Conservation (phyloP, 2,888 invertebrate genomes). For the Dasysyrphus albostriatus region DNA sequence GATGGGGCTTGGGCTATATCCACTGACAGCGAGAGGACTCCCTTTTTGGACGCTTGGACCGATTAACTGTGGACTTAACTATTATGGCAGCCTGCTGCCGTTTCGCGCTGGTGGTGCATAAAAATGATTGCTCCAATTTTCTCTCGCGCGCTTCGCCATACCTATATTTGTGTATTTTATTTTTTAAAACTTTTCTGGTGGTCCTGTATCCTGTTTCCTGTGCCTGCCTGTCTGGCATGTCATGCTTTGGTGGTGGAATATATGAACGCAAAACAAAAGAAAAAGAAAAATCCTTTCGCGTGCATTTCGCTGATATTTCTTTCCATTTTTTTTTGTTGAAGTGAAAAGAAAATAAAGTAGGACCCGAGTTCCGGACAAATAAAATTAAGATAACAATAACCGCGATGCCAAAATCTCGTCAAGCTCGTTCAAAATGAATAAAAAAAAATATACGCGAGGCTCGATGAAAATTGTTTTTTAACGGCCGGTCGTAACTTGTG, state of each 20-base stretch:
- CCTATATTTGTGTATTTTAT: not conserved
- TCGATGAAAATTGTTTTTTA: slow-evolving; percentile 75
- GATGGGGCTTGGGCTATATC: slow-evolving; percentile 41
- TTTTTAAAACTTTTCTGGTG: slow-evolving; percentile 9
- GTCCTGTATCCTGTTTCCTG: slow-evolving; percentile 62
- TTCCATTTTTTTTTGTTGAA: not conserved
- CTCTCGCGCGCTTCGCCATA: slow-evolving; percentile 31
- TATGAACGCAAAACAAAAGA: slow-evolving; percentile 47
- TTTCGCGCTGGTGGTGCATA: slow-evolving; percentile 75
- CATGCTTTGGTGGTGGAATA: slow-evolving; percentile 69
- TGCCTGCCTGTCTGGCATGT: slow-evolving; percentile 52
- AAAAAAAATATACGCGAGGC: slow-evolving; percentile 18
- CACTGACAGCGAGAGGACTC: slow-evolving; percentile 59
- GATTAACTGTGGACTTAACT: slow-evolving; percentile 76
- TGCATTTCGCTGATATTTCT: slow-evolving; percentile 58
- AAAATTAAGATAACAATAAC: slow-evolving; percentile 71
- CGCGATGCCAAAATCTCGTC: slow-evolving; percentile 74
- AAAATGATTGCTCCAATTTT: slow-evolving; percentile 76
- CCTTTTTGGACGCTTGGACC: slow-evolving; percentile 53
- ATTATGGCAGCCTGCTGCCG: slow-evolving; percentile 75
- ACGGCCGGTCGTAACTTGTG: slow-evolving; percentile 71
- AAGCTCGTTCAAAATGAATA: slow-evolving; percentile 48
- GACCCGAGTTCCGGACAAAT: slow-evolving; percentile 48
- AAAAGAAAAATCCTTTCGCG: slow-evolving; percentile 64
- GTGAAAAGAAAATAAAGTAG: slow-evolving; percentile 46